These are phyloP conservation scores for Drosophila gaucha DNA, from an alignment of 2,888 invertebrate genomes.

Conservation along the genomic window DNA sequence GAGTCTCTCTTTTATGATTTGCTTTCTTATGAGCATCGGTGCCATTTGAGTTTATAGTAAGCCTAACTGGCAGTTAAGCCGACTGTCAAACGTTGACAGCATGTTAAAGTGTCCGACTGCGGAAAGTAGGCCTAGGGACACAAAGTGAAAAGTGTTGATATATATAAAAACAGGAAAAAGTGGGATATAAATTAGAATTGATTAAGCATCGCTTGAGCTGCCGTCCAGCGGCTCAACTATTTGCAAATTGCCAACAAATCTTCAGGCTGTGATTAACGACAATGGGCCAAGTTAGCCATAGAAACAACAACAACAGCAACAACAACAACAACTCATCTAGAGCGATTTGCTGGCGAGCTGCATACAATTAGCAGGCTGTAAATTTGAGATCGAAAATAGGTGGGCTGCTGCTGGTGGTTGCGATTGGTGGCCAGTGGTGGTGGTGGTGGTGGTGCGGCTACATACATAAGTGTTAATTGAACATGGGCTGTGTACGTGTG, in stretches of 20 bases:
- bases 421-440: too few relatives aligned
- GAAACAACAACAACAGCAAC: background rate
- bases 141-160: background rate
- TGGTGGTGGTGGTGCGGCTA: slow-evolving; percentile 11
- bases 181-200: slow-evolving; percentile 4
- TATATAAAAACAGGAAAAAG: background rate
- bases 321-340: slow-evolving; percentile 19
- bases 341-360: slow-evolving; percentile 67
- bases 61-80: background rate
- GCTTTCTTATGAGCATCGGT: too few relatives aligned
- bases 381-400: slow-evolving; percentile 72
- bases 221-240: background rate
- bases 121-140: background rate
- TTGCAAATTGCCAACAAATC: slow-evolving; percentile 26
- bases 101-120: background rate
- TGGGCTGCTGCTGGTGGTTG: background rate
- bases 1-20: too few relatives aligned
- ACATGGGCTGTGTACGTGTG: slow-evolving; percentile 57
- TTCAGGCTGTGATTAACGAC: slow-evolving; percentile 38
- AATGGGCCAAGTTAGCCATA: slow-evolving; percentile 7
- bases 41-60: too few relatives aligned
- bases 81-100: background rate
- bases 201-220: background rate
- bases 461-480: slow-evolving; percentile 78
- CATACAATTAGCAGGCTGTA: slow-evolving; percentile 82